These are phyloP conservation scores for Bucco capensis DNA, from an alignment of 2,113 vertebrate species.

Conservation along the genomic window DNA sequence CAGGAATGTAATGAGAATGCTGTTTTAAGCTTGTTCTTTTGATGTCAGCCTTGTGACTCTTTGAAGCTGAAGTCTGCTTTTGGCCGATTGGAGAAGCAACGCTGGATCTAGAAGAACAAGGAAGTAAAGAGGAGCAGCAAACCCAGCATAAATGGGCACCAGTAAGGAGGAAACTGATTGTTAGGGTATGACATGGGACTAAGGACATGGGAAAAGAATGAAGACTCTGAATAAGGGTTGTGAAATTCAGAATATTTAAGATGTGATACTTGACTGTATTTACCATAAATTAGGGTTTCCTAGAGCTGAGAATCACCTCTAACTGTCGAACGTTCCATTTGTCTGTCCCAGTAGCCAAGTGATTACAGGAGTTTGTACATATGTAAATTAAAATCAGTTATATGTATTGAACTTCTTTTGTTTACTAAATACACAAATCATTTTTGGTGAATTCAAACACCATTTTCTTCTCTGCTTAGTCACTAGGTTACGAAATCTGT, in stretches of 20 bases:
- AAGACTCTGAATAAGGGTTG: not conserved
- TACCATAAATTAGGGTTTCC: not conserved
- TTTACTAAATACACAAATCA: not conserved
- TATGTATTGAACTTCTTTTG: not conserved
- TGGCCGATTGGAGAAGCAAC: not conserved
- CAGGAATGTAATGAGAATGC: not conserved
- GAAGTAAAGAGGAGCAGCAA: not conserved
- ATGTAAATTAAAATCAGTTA: not conserved
- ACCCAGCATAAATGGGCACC: not conserved
- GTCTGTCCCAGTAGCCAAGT: not conserved
- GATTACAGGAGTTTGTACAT: not conserved
- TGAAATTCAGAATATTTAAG: not conserved
- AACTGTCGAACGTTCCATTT: not conserved
- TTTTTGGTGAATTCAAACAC: not conserved
- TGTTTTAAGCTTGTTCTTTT: not conserved
- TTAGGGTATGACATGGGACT: not conserved
- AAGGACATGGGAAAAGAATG: not conserved
- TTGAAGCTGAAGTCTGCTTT: not conserved
- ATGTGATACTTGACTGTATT: not conserved
- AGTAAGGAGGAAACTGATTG: not conserved
- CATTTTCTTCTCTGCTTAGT: constrained; percentile 19
- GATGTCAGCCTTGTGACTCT: not conserved
- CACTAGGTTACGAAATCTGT: constrained; percentile 14
- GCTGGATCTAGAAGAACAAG: not conserved
- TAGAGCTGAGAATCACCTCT: not conserved